These are phyloP conservation scores for Rhyacophila evoluta DNA, from an alignment of 2,888 invertebrate species.

Conservation along the genomic window DNA sequence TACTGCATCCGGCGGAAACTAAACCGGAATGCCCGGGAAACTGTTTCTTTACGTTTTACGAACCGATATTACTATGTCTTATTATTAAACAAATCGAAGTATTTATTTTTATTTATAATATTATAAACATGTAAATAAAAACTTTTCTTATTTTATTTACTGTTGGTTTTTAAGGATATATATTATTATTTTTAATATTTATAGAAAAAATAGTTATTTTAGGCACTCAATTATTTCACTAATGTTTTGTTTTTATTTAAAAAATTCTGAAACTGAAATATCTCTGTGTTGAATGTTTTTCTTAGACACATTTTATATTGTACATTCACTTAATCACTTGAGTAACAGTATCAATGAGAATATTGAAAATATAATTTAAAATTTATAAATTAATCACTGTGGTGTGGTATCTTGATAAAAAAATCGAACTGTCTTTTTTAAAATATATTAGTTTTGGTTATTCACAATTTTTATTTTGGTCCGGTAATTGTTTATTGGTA, in stretches of 20 bases:
- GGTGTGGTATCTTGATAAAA: neutral
- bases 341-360: no score
- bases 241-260: neutral
- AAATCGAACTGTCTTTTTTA: neutral
- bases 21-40: slow-evolving; percentile 19
- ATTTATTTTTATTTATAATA: neutral
- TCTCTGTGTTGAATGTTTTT: neutral
- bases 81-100: neutral
- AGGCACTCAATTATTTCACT: neutral
- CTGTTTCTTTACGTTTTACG: slow-evolving; percentile 1
- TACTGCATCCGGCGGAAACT: slow-evolving; percentile 28
- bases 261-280: neutral
- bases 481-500: neutral
- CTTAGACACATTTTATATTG: neutral
- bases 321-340: slow-evolving; percentile 6
- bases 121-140: no score
- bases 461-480: neutral
- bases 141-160: no score
- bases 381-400: no score
- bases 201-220: neutral
- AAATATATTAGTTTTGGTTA: no score
- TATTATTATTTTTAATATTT: no score
- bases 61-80: neutral
- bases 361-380: no score
- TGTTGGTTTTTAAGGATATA: no score